Conservation (phyloP, 2,113 vertebrate species). For the Colistium nudipinnis region DNA sequence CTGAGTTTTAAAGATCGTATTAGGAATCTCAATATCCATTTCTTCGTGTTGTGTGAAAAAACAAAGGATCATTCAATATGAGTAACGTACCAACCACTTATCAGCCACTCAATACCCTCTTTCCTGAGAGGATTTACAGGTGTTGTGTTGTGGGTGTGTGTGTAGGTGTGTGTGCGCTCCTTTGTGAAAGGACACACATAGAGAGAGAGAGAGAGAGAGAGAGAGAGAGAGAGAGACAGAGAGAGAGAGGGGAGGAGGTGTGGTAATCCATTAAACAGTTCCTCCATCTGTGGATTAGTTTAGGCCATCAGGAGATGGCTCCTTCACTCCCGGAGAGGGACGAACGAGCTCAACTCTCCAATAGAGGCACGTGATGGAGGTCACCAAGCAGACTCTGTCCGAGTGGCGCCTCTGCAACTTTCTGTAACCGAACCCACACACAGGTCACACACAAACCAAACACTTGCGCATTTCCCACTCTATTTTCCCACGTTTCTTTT, state of each 20-base stretch:
- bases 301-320: conserved; percentile 80
- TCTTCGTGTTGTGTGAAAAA: conserved; percentile 15
- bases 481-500: conserved; percentile 34
- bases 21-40: conserved; percentile 17
- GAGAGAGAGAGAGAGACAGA: conserved; percentile 14
- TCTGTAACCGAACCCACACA: conserved; percentile 16
- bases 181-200: conserved; percentile 35
- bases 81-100: conserved; percentile 30
- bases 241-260: conserved; percentile 45
- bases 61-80: conserved; percentile 32
- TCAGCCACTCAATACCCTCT: conserved; percentile 34
- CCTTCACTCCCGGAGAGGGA: conserved; percentile 74
- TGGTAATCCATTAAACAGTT: conserved; percentile 81
- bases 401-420: conserved; percentile 46
- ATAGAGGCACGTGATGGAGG: conserved; percentile 74
- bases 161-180: conserved; percentile 13
- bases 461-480: conserved; percentile 26
- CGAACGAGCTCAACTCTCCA: conserved; percentile 78
- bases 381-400: conserved; percentile 62
- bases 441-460: background rate
- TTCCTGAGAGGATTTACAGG: conserved; percentile 36
- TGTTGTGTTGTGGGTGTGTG: conserved; percentile 17
- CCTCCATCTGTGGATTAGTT: conserved; percentile 80
- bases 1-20: conserved; percentile 8
- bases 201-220: conserved; percentile 13